Base-by-base conservation (phyloP, 2,797 vertebrate genomes). In the Sylvilagus floridanus region DNA sequence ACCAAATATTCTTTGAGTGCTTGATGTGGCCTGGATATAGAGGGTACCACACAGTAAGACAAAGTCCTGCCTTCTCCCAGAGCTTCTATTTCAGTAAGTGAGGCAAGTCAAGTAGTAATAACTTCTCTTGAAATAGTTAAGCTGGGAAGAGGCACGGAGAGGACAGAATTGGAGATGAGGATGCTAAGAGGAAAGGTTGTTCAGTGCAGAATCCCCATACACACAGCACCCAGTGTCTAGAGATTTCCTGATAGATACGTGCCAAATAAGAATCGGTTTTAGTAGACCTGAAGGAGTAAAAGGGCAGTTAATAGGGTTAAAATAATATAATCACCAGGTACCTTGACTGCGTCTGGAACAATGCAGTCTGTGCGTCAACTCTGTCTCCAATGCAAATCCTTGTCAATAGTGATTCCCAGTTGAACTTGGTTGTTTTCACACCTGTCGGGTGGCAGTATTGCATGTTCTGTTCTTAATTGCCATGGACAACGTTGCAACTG, bases 401-500 rank as follows among this genome's bases (percentile, higher is more conserved):
- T 0, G 0, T 62, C 83, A 50, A 5, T 47, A 22, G 54, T 4
- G 16, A 75, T 71, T 84, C 37, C 69, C 73, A 22, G 13, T 66
- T 50, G 24, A 50, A 21, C 62, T 14, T 69, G 57, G 52, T 50
- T 24, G 32, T 0, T 42, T 69, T 82, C 82, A 14, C 42, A 78
- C 65, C 32, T 60, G 89, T 60, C 7, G 6, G 82, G 57, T 4
- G 42, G 37, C 47, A 9, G 37, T 16, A 37, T 14, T 26, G 52
- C 26, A 24, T 26, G 32, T 42, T 54, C 83, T 85, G 42, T 81
- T 54, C 82, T 93, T 95, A 37, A 75, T 54, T 79, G 65, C 76
- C 87, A 28, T 16, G 17, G 79, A 68, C 5, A 19, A 89, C 52
- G 42, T 26, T 62, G 42, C 60, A 52, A 75, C 84, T 90, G 75